A percentile compares a stretch with the other conserved stretches of the same genome.
These are phyloP conservation scores for Dendrolimus kikuchii DNA, from an alignment of 1,140 invertebrate species.

Conservation along the genomic window DNA sequence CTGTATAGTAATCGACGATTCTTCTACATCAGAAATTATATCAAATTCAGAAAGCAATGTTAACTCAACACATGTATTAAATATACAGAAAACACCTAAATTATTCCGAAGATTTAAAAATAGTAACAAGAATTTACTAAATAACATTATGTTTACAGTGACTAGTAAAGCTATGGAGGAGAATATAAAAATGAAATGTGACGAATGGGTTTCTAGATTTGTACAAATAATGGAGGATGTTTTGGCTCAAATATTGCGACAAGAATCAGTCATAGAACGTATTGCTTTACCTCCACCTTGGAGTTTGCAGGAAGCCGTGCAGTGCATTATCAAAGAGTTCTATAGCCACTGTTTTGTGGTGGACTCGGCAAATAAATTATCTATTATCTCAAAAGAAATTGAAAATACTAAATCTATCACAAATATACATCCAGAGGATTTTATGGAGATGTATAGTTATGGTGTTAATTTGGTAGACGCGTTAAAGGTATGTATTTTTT, in stretches of 20 bases:
- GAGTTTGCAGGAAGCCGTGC: conserved; percentile 44
- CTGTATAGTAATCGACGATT: conserved; percentile 23
- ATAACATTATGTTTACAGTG: conserved; percentile 45
- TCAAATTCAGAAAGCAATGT: conserved; percentile 23
- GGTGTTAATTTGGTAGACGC: conserved; percentile 42
- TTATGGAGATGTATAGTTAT: conserved; percentile 54
- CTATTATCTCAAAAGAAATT: background rate
- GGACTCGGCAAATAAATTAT: conserved; percentile 37
- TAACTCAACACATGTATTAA: conserved; percentile 13
- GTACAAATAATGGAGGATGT: conserved; percentile 58
- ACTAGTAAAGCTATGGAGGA: conserved; percentile 36
- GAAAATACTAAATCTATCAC: too few species aligned
- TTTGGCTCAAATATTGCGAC: conserved; percentile 35
- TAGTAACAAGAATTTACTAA: conserved; percentile 3
- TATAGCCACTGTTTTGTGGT: conserved; percentile 21
- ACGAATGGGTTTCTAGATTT: conserved; percentile 51
- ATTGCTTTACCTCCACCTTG: conserved; percentile 34
- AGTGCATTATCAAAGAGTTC: conserved; percentile 41
- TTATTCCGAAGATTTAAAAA: conserved; percentile 1
- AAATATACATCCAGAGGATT: conserved; percentile 10
- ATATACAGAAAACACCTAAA: conserved; percentile 1
- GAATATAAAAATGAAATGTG: conserved; percentile 32
- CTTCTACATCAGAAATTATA: conserved; percentile 23
- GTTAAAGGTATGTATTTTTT: conserved; percentile 33
- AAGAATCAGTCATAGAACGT: conserved; percentile 21